Evolutionary conservation across 2,888 invertebrate species (phyloP).

Genomic region (Orchesellides sinensis): DNA sequence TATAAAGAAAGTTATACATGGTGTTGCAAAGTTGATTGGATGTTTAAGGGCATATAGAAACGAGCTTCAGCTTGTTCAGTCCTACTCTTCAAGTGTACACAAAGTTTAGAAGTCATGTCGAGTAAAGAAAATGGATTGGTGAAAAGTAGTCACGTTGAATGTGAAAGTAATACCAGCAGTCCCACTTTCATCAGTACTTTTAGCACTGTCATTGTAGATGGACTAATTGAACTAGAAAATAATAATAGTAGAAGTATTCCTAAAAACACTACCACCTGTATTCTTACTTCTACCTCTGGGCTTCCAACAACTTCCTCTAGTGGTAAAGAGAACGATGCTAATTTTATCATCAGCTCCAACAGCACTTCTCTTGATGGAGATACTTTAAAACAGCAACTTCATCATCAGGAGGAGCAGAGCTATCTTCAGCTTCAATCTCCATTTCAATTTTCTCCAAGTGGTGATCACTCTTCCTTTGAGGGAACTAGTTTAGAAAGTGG

Average conservation of each 20-base stretch:
- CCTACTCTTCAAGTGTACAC: background rate
- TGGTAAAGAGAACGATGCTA: constrained; percentile 13
- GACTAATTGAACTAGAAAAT: constrained; percentile 27
- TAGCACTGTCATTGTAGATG: constrained; percentile 42
- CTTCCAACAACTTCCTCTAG: background rate
- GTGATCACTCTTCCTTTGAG: background rate
- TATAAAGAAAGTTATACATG: background rate
- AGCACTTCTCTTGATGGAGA: background rate
- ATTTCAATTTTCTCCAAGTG: constrained; percentile 20
- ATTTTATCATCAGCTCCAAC: no score
- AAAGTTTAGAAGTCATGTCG: constrained; percentile 46
- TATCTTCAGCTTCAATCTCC: constrained; percentile 35
- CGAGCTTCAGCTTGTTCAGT: background rate
- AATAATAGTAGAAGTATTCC: constrained; percentile 10
- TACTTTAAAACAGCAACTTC: constrained; percentile 22
- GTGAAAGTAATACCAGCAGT: constrained; percentile 9
- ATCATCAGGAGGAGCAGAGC: background rate
- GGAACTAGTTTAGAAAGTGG: constrained; percentile 57
- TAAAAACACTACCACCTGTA: background rate
- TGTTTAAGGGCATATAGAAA: background rate
- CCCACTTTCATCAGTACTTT: constrained; percentile 17
- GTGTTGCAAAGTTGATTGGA: constrained; percentile 8
- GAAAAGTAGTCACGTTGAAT: constrained; percentile 16
- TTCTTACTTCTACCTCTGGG: constrained; percentile 7
- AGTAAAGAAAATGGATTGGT: constrained; percentile 34